phyloP scores from a whole-genome alignment of 2,113 vertebrate species.

The Aegotheles bennettii region DNA sequence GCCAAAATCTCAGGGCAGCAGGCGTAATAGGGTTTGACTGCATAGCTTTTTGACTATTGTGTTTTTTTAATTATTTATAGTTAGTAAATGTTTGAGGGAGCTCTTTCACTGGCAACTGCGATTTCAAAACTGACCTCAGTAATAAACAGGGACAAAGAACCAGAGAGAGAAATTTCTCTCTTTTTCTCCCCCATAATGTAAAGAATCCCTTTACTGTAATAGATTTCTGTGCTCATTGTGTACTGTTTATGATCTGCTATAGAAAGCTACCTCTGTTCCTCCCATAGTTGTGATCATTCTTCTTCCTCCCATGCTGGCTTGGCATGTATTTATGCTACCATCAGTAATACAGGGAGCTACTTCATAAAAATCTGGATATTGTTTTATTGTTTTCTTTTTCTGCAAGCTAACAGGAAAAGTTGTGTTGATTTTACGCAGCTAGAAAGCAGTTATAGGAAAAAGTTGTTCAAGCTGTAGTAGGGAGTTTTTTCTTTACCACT shows the following conservation, averaged over 20 bases:
- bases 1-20: not conserved
- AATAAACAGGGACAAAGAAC: not conserved
- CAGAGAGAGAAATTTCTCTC: not conserved
- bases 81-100: not conserved
- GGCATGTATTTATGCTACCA: not conserved
- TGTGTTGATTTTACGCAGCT: conserved; percentile 8
- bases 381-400: not conserved
- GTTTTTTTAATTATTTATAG: not conserved
- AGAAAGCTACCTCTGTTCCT: not conserved
- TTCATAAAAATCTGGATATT: not conserved
- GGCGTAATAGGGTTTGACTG: not conserved
- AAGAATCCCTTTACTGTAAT: not conserved
- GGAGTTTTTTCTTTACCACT: not conserved
- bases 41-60: not conserved
- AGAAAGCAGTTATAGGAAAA: not conserved
- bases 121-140: not conserved
- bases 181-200: conserved; percentile 12
- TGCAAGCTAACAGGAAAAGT: conserved; percentile 20
- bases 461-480: not conserved
- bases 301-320: not conserved
- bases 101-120: not conserved
- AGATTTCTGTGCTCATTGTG: not conserved
- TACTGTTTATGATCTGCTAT: not conserved
- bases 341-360: not conserved
- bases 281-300: not conserved